Conservation (phyloP, 2,113 vertebrate species). For the Megalops atlanticus region DNA sequence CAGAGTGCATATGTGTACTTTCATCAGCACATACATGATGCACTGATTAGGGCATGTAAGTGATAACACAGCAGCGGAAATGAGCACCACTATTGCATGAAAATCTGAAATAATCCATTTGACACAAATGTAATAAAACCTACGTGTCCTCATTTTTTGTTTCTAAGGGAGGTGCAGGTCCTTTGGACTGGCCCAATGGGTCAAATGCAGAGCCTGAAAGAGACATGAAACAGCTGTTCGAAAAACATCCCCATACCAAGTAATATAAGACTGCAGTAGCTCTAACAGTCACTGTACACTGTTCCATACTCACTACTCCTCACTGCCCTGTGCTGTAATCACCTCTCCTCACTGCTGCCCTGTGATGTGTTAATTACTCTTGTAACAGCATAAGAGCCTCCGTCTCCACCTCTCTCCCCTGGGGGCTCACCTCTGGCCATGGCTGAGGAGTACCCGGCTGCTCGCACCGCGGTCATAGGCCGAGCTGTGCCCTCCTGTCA, state of each 20-base stretch:
- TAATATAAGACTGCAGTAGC: neutral
- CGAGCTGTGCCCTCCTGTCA: slow-evolving; percentile 84
- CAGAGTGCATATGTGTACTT: too few species aligned
- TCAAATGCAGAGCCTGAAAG: slow-evolving; percentile 86
- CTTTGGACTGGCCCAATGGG: slow-evolving; percentile 85
- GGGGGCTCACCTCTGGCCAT: slow-evolving; percentile 73
- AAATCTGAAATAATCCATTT: neutral
- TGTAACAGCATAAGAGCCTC: neutral
- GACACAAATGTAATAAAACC: slow-evolving; percentile 37
- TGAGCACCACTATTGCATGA: neutral
- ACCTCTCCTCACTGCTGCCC: neutral
- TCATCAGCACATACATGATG: too few species aligned
- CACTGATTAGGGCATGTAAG: too few species aligned
- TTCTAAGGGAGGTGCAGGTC: slow-evolving; percentile 87
- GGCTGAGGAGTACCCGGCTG: slow-evolving; percentile 89
- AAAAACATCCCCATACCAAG: too few species aligned
- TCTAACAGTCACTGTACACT: neutral
- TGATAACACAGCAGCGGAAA: neutral
- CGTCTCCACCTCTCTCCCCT: neutral
- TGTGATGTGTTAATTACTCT: neutral
- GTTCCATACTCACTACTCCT: neutral
- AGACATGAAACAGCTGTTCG: too few species aligned
- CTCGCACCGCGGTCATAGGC: slow-evolving; percentile 93
- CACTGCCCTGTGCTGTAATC: neutral
- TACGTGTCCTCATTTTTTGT: slow-evolving; percentile 88